Base-by-base conservation (phyloP, 1,140 invertebrate genomes). In the Bombyx mandarina region DNA sequence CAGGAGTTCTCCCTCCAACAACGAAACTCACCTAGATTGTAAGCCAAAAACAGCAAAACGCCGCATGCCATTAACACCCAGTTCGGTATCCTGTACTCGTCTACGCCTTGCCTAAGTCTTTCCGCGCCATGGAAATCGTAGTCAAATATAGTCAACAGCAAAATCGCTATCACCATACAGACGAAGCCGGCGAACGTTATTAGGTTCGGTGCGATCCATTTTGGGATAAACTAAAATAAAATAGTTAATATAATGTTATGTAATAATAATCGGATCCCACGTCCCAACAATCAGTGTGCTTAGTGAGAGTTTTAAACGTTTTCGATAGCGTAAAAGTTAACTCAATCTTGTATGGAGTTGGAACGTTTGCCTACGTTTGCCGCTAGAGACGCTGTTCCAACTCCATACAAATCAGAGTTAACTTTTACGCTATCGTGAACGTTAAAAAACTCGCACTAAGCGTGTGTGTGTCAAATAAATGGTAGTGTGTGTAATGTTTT, bases 161-260 rank as follows among this genome's bases (percentile, higher is more conserved):
- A 56, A 58, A 96, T 94, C 75, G 96, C 96, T 26, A 92, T 75
- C 6, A 96, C 91, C 65, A 98, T 98, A 65, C 98, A 94, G 35
- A 99, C 81, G 75, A 99, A 97, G 50, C 98, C 98, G 59, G 91
- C 88, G 69, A 99, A 96, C 8, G 98, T 99, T 55, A 99, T 89
- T 8, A 98, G 87, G 88, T 99, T 99, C 50, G 98, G 98, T 7
- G 98, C 98, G 73, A 99, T 90, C 93, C 93, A 98, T 89, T 88
- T 94, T 62, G 94, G 96, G 88, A 94, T 94, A 62, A 93, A 91
- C 95, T 97, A 86, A 42, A 92, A 91, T 7, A 18, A 43, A 53
- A 45, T 8, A 3, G 12, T 8, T 12, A 51, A 18, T 18, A n/a
- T 26, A 50, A 51, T 8, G n/a, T 7, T 18, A 18, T 18, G 12